phyloP scores from a whole-genome alignment of 2,113 vertebrate genomes.

The Anseranas semipalmata region DNA sequence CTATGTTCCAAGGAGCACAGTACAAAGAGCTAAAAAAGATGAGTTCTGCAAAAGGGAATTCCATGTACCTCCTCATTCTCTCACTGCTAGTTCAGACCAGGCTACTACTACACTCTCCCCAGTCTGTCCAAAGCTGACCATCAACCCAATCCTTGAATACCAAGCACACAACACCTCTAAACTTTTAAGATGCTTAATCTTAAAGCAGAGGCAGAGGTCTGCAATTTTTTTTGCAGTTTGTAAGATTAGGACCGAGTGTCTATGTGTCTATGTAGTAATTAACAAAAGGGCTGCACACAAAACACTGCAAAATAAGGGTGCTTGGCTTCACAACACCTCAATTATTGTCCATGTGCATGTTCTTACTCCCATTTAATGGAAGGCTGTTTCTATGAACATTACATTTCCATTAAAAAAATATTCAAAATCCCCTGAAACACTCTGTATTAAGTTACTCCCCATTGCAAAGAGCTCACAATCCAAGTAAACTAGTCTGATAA shows the following conservation, averaged over 20 bases:
- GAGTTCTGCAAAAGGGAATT: not conserved
- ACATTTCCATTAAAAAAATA: not conserved
- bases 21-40: not conserved
- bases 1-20: not conserved
- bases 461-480: not conserved
- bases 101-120: not conserved
- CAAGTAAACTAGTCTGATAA: not conserved
- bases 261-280: not conserved
- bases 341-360: fast-evolving
- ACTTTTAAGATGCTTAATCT: not conserved
- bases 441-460: fast-evolving
- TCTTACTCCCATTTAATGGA: not conserved
- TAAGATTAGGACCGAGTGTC: not conserved
- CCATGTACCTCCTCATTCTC: not conserved
- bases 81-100: not conserved
- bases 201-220: not conserved
- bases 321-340: not conserved
- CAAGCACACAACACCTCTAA: not conserved
- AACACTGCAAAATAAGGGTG: not conserved
- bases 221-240: not conserved
- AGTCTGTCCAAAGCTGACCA: not conserved
- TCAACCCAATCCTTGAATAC: not conserved
- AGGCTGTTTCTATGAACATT: not conserved
- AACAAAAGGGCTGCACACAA: not conserved
- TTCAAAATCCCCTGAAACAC: not conserved